Conservation (phyloP, 2,797 vertebrate species). For the Zonotrichia albicollis region DNA sequence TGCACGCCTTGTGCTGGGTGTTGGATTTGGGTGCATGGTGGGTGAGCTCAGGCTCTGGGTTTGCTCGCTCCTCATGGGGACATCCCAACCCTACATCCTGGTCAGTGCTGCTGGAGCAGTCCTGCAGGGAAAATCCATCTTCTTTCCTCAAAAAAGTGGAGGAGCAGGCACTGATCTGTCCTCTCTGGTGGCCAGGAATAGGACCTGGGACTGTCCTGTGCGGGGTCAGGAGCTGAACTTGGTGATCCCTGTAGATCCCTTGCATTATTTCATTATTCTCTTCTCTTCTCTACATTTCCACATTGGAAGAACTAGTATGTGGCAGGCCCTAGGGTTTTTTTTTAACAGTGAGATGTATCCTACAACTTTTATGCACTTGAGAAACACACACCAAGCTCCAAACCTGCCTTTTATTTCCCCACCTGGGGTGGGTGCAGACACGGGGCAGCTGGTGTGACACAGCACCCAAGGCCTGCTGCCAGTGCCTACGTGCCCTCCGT, state of each 20-base stretch:
- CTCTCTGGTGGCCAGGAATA: neutral
- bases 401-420: neutral
- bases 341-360: neutral
- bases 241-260: neutral
- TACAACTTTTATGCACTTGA: neutral
- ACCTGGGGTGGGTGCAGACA: neutral
- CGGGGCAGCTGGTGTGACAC: rapidly evolving
- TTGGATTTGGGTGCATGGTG: rapidly evolving
- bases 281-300: neutral
- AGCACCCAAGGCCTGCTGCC: rapidly evolving
- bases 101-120: neutral
- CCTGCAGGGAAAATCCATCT: neutral
- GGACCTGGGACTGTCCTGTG: neutral
- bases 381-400: neutral
- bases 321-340: neutral
- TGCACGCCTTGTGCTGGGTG: neutral
- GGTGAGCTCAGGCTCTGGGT: neutral
- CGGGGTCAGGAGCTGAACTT: neutral
- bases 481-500: neutral
- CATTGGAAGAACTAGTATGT: rapidly evolving
- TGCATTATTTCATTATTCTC: neutral
- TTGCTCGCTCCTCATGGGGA: neutral
- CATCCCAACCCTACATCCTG: neutral
- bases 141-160: neutral
- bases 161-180: neutral